phyloP scores from a whole-genome alignment of 2,113 vertebrate genomes.

The Platanista minor region DNA sequence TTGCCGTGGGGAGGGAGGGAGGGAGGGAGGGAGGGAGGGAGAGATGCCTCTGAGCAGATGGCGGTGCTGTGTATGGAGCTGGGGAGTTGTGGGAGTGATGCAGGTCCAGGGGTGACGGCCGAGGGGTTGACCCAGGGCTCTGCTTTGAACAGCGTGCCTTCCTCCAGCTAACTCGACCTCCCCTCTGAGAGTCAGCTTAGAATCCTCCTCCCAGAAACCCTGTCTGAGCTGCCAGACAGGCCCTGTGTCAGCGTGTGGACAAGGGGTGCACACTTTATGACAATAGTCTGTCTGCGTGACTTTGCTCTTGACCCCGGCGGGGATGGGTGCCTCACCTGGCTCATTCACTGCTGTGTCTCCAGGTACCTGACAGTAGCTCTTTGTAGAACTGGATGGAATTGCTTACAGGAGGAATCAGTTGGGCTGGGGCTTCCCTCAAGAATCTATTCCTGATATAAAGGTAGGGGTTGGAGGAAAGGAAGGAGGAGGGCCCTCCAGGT shows the following conservation, averaged over 20 bases:
- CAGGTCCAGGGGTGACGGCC: too few relatives aligned
- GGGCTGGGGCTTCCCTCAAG: neutral
- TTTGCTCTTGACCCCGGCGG: neutral
- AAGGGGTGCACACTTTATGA: neutral
- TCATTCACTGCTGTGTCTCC: neutral
- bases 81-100: accelerated
- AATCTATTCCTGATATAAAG: neutral
- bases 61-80: neutral
- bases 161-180: neutral
- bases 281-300: neutral
- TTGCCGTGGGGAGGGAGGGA: neutral
- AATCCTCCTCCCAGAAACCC: neutral
- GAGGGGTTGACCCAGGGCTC: neutral
- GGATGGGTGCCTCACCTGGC: neutral
- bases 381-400: neutral
- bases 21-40: neutral
- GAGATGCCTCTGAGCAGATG: neutral
- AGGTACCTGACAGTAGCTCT: neutral
- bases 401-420: neutral
- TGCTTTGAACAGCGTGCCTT: neutral
- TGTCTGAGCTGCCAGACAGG: neutral
- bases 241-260: accelerated
- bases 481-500: neutral
- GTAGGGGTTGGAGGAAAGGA: neutral
- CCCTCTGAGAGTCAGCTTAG: neutral